Percentiles rank a stretch among this genome's conserved stretches.
These are phyloP conservation scores for Galerucella pusilla DNA, from an alignment of 2,888 invertebrate species.

Conservation along the genomic window DNA sequence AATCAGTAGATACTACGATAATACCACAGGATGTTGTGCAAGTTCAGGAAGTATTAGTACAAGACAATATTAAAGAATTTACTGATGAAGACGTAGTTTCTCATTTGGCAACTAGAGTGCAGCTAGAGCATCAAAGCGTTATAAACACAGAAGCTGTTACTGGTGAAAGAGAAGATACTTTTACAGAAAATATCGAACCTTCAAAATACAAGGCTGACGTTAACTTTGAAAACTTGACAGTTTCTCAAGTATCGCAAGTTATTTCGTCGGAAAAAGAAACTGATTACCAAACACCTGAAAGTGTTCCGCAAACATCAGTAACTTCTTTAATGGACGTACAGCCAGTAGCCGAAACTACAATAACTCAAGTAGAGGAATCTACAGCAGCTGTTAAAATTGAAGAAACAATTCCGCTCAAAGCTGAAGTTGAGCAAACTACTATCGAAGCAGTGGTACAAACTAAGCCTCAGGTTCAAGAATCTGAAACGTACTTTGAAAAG, in stretches of 20 bases:
- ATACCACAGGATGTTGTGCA: constrained; percentile 67
- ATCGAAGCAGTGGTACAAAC: constrained; percentile 65
- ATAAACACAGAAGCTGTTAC: constrained; percentile 67
- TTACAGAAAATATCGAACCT: constrained; percentile 65
- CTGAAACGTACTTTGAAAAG: constrained; percentile 63
- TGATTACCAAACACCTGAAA: constrained; percentile 52
- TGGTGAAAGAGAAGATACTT: constrained; percentile 70
- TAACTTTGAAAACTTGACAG: constrained; percentile 64
- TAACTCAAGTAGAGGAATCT: constrained; percentile 60
- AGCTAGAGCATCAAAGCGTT: constrained; percentile 69
- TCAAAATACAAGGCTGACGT: constrained; percentile 64
- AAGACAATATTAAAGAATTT: constrained; percentile 65
- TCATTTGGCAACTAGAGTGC: constrained; percentile 67
- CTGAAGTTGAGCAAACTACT: constrained; percentile 65
- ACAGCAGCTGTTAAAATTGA: constrained; percentile 51
- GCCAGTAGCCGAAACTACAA: constrained; percentile 65
- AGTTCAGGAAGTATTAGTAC: constrained; percentile 69
- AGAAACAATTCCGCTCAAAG: constrained; percentile 61
- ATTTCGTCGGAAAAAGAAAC: constrained; percentile 67
- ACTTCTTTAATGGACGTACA: constrained; percentile 60
- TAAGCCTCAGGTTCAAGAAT: constrained; percentile 62
- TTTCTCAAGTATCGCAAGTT: constrained; percentile 65
- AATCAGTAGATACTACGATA: constrained; percentile 54
- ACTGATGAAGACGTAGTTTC: constrained; percentile 63
- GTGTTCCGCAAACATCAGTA: constrained; percentile 61